A percentile compares a stretch with the other conserved stretches of the same genome.
phyloP scores from a whole-genome alignment of 1,140 invertebrate species.

The Zophobas atratus region DNA sequence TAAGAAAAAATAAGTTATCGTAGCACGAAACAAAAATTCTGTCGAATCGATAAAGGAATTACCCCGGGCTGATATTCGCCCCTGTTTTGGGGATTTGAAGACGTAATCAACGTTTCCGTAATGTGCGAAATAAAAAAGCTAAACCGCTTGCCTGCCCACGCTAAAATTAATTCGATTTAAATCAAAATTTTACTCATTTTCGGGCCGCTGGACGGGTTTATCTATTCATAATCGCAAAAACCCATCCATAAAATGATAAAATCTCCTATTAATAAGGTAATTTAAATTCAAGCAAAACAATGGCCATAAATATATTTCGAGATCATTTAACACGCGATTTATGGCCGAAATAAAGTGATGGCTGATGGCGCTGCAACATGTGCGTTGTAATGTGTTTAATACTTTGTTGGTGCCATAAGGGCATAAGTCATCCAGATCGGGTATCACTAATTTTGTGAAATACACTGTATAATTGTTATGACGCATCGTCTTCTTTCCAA shows the following conservation, averaged over 20 bases:
- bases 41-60: constrained; percentile 33
- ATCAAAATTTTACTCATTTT: neutral
- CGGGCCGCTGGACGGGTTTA: neutral
- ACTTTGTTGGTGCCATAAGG: too few species aligned
- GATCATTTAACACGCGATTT: constrained; percentile 55
- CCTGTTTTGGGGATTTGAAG: constrained; percentile 1
- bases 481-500: too few species aligned
- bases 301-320: constrained; percentile 56
- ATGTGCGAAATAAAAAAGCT: neutral
- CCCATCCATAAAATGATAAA: constrained; percentile 61
- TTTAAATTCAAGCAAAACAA: constrained; percentile 63
- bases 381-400: constrained; percentile 5
- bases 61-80: constrained; percentile 10
- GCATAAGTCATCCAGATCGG: too few species aligned
- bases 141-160: too few species aligned
- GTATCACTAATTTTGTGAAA: too few species aligned
- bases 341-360: constrained; percentile 53
- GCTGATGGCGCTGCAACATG: constrained; percentile 43
- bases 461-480: too few species aligned
- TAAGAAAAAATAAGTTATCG: too few species aligned
- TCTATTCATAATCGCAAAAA: constrained; percentile 47
- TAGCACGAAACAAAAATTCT: neutral
- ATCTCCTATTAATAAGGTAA: constrained; percentile 63
- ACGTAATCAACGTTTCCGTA: constrained; percentile 15
- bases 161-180: too few species aligned